These are phyloP conservation scores for Halyomorpha halys DNA, from an alignment of 1,140 invertebrate species.

Conservation along the genomic window DNA sequence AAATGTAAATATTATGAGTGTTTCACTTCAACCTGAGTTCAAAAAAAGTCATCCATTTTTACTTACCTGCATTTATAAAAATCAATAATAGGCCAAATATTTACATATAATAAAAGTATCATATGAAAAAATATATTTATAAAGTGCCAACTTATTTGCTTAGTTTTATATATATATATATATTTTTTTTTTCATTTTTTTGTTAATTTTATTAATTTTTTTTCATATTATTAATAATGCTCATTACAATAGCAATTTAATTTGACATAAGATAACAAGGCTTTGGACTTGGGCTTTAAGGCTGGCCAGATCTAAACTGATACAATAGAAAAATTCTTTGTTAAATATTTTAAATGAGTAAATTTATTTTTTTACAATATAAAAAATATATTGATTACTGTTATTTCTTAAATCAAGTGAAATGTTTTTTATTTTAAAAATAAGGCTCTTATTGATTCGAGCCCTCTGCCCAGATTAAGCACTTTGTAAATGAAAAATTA, in stretches of 20 bases:
- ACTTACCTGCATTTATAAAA: conserved; percentile 2
- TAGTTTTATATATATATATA: background rate
- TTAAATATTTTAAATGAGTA: background rate
- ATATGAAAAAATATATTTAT: conserved; percentile 16
- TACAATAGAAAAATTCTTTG: conserved; percentile 4
- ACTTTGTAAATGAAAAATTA: conserved; percentile 3
- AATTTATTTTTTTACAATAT: conserved; percentile 7
- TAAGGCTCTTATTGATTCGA: background rate
- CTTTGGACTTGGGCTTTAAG: conserved; percentile 16
- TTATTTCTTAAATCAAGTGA: background rate
- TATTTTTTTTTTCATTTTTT: too few relatives aligned
- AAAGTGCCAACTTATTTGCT: conserved; percentile 12
- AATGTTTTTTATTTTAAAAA: conserved; percentile 2
- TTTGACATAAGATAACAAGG: conserved; percentile 14
- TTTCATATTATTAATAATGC: too few relatives aligned
- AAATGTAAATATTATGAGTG: background rate
- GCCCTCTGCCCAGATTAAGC: conserved; percentile 14
- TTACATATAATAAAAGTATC: conserved; percentile 12
- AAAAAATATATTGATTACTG: conserved; percentile 13
- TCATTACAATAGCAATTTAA: conserved; percentile 3
- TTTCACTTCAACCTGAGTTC: background rate
- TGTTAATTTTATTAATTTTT: too few relatives aligned
- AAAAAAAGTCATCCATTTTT: background rate
- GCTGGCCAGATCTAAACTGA: background rate
- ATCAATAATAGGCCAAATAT: conserved; percentile 10